These are phyloP conservation scores for Pocillopora damicornis DNA, from an alignment of 64 coral and sea anemone species.

Conservation along the genomic window DNA sequence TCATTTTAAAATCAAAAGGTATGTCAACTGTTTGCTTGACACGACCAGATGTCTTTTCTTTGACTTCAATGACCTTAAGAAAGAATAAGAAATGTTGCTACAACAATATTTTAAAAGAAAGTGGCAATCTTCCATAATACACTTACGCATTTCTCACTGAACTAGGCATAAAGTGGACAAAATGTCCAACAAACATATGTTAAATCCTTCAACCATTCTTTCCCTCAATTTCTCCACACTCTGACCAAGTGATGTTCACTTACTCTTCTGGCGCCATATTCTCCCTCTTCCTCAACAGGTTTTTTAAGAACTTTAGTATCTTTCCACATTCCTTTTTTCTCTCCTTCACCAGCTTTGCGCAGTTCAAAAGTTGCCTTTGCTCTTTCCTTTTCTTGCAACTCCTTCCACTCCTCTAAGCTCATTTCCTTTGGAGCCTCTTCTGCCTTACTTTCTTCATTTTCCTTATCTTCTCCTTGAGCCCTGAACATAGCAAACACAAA, in stretches of 20 bases:
- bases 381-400: slow-evolving; percentile 63
- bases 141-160: not conserved
- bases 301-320: slow-evolving; percentile 80
- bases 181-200: too few relatives aligned
- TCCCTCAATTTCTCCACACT: not conserved
- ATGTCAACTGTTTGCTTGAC: slow-evolving; percentile 90
- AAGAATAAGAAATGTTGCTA: not conserved
- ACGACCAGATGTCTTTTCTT: slow-evolving; percentile 85
- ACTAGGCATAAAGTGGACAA: too few relatives aligned
- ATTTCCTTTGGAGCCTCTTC: slow-evolving; percentile 88
- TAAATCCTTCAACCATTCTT: not conserved
- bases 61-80: slow-evolving; percentile 79
- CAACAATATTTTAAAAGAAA: not conserved
- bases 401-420: slow-evolving; percentile 90
- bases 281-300: slow-evolving; percentile 42
- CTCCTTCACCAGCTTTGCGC: slow-evolving; percentile 93
- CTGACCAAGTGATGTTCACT: not conserved
- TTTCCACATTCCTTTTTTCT: slow-evolving; percentile 97
- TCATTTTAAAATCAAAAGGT: slow-evolving; percentile 60
- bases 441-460: slow-evolving; percentile 61
- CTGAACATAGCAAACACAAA: slow-evolving; percentile 15
- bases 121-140: not conserved
- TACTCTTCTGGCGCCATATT: slow-evolving; percentile 1
- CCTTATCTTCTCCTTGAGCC: slow-evolving; percentile 51
- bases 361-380: slow-evolving; percentile 62